These are phyloP conservation scores for Myotis findleyi DNA, from an alignment of 2,797 vertebrate genomes.

Conservation along the genomic window DNA sequence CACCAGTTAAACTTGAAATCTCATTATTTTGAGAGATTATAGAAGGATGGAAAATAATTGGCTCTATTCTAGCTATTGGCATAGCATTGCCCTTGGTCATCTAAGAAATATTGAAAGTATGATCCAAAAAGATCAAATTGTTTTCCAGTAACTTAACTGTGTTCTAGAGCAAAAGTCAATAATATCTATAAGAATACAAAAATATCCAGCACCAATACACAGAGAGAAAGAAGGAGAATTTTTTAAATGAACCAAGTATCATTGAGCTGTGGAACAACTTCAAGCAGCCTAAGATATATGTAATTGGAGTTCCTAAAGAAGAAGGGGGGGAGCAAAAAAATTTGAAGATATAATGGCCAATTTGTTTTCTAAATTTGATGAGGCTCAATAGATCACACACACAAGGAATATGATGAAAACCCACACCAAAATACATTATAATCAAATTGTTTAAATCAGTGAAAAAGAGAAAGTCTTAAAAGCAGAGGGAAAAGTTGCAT, in stretches of 20 bases:
- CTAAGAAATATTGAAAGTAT: not conserved
- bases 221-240: not conserved
- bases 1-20: not conserved
- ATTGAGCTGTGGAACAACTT: not conserved
- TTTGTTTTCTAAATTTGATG: not conserved
- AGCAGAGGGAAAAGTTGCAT: not conserved
- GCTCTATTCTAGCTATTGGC: not conserved
- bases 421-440: not conserved
- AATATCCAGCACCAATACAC: not conserved
- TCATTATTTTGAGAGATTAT: not conserved
- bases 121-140: not conserved
- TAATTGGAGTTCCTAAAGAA: not conserved
- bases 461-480: not conserved
- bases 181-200: slow-evolving; percentile 2
- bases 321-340: not conserved
- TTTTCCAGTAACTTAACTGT: not conserved
- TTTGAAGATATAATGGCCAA: not conserved
- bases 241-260: not conserved
- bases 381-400: not conserved
- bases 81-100: not conserved
- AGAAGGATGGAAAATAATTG: not conserved
- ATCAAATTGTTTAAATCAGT: slow-evolving; percentile 15
- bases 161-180: not conserved
- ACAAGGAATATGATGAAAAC: not conserved
- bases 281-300: not conserved